phyloP scores from a whole-genome alignment of 2,888 invertebrate genomes.

The Xylocampa areola region DNA sequence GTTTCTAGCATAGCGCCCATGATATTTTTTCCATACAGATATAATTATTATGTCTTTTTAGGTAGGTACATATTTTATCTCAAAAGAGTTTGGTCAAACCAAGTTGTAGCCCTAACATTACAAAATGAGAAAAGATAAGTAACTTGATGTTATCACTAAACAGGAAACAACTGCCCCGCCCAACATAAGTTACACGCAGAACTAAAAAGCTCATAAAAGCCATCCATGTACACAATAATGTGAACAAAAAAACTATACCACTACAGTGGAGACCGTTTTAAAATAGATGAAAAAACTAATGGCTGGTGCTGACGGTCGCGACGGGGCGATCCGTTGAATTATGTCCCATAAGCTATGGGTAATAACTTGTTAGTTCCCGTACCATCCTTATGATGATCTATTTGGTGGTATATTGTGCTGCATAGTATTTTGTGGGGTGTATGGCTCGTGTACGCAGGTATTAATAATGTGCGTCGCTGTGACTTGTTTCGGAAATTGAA shows the following conservation, averaged over 20 bases:
- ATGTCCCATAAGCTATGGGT: slow-evolving; percentile 67
- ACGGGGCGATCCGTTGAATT: slow-evolving; percentile 67
- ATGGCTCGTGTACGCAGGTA: slow-evolving; percentile 9
- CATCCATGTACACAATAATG: slow-evolving; percentile 37
- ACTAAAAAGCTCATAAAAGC: slow-evolving; percentile 41
- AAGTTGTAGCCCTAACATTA: no score
- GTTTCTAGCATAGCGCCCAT: no score
- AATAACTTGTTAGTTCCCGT: slow-evolving; percentile 64
- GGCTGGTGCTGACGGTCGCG: slow-evolving; percentile 60
- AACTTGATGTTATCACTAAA: no score
- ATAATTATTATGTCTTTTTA: no score
- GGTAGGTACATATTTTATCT: no score
- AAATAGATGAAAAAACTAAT: slow-evolving; percentile 74
- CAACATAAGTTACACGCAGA: slow-evolving; percentile 28
- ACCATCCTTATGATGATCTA: slow-evolving; percentile 66
- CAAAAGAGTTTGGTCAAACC: no score
- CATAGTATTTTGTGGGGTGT: slow-evolving; percentile 2
- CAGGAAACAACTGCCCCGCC: neutral
- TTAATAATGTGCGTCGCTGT: slow-evolving; percentile 20
- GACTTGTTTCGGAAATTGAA: slow-evolving; percentile 22
- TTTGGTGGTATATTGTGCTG: slow-evolving; percentile 36
- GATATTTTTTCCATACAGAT: no score
- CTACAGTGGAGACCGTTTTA: slow-evolving; percentile 58
- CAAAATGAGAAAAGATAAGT: no score
- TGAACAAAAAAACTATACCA: slow-evolving; percentile 25